Evolutionary conservation across 2,113 vertebrate species (phyloP), one percentile per base, ranked within the genome.

Genomic region (Haemorhous mexicanus): DNA sequence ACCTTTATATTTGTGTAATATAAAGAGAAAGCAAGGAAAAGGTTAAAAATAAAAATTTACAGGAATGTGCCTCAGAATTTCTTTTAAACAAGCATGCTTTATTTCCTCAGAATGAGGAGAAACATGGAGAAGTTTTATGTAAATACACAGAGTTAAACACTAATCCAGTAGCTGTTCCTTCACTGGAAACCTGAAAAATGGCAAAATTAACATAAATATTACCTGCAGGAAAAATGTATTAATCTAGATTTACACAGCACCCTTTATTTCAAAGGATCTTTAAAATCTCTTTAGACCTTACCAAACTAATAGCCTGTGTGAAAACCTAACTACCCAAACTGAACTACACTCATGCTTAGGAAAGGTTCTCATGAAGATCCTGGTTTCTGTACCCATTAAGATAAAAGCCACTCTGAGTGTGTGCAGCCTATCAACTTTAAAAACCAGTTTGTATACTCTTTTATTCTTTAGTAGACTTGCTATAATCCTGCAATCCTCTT

Each of bases 41-140:
- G 66, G 84, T 87, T 95, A 93, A 94, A 84, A 79, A 90, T 26
- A 10, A 87, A 86, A 63, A 49, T 90, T 83, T 52, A 77, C 74
- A 33, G 47, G 92, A 93, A 92, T 81, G 76, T 66, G 28, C 33
- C n/a, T 88, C 46, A 68, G 44, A 84, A 43, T 55, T 90, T 93
- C 95, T 95, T 86, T 79, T 75, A 69, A 92, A 90, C 87, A 92
- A 61, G 18, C 61, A 47, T 49, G 52, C 76, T 92, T 92, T 94
- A 66, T 92, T 92, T 93, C 74, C 66, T 81, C 11, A 39, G 89
- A 94, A 86, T 70, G 66, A 64, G 32, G 35, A 90, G 63, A 46
- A 62, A 78, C 39, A 37, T 76, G 61, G 80, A 87, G 94, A 86
- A 92, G 17, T 6, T 84, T 86, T 90, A 52, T 81, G 76, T 92